Base-by-base conservation (phyloP, 1,140 invertebrate genomes). In the Drosophila mojavensis region DNA sequence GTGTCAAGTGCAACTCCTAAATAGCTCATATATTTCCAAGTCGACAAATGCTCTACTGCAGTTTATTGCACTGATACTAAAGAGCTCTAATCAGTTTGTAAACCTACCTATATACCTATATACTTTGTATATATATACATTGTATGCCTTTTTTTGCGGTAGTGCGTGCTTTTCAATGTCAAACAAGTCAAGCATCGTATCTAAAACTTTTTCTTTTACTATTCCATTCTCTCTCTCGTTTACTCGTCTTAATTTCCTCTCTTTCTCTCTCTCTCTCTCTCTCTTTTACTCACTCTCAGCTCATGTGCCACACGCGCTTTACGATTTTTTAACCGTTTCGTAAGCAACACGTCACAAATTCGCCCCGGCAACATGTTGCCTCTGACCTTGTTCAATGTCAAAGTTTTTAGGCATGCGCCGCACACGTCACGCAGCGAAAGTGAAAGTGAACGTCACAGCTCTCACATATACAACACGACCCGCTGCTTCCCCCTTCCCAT, bases 371-470 rank as follows among this genome's bases (percentile, higher is more conserved):
- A 79, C 79, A 86, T 88, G 79, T 80, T 74, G 84, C 63, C 39
- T 89, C 26, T 88, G 84, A 88, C 84, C 84, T 89, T 89, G 84
- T 89, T 81, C 84, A 89, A 89, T 89, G 84, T 89, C 84, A 89
- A 39, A 43, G 62, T 20, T 56, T 74, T 53, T 7, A 47, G 70
- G 61, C 83, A 88, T 88, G 83, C 83, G 83, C 75, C 54, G 43
- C 61, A 55, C 41, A 48, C 68, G 41, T 51, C 62, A 75, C 43
- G 36, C 66, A 61, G 47, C 61, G 43, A 88, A 88, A 88, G 83
- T 88, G 83, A 88, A 88, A 83, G 84, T 88, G 45, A 50, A 89
- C 83, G 84, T 89, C 83, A 88, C 77, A 47, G 51, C 2, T 11
- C 20, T 20, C 20, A 2, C 20, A 20, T 20, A 20, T 20, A 20